These are phyloP conservation scores for Daboia siamensis DNA, from an alignment of 2,113 vertebrate genomes.

Conservation along the genomic window DNA sequence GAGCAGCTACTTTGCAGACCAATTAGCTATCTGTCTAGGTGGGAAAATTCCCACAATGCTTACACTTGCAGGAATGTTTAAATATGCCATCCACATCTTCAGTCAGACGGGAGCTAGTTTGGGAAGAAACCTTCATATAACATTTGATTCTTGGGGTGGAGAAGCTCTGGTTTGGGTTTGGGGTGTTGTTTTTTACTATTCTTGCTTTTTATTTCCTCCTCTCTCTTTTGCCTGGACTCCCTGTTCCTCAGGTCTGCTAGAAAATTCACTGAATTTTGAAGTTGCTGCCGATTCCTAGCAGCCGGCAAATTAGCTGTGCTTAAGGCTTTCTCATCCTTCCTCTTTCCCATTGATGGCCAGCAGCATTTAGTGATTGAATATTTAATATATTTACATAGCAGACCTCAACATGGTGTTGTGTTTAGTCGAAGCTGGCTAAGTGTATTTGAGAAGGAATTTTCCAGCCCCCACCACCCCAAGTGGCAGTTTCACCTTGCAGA, in stretches of 20 bases:
- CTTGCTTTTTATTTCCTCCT: neutral
- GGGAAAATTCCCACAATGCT: neutral
- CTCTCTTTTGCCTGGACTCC: slow-evolving; percentile 33
- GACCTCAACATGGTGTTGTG: slow-evolving; percentile 49
- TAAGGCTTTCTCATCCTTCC: slow-evolving; percentile 40
- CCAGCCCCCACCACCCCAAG: slow-evolving; percentile 26
- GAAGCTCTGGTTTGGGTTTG: neutral
- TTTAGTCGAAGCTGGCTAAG: slow-evolving; percentile 59
- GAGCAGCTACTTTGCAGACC: neutral
- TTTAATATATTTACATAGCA: slow-evolving; percentile 66
- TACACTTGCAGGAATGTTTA: neutral
- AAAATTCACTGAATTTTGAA: slow-evolving; percentile 46
- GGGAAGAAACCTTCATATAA: no score
- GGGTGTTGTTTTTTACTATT: neutral
- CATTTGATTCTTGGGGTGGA: neutral
- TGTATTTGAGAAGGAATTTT: slow-evolving; percentile 28
- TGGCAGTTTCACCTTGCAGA: slow-evolving; percentile 35
- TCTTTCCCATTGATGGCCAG: slow-evolving; percentile 54
- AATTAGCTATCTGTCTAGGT: neutral
- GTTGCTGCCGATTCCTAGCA: slow-evolving; percentile 49
- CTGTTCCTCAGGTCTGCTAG: slow-evolving; percentile 58
- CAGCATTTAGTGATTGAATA: slow-evolving; percentile 56
- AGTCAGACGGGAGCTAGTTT: neutral
- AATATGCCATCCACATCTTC: neutral
- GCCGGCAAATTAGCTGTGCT: slow-evolving; percentile 66